Base-by-base conservation (phyloP, 2,113 vertebrate species). In the Aphelocoma coerulescens region DNA sequence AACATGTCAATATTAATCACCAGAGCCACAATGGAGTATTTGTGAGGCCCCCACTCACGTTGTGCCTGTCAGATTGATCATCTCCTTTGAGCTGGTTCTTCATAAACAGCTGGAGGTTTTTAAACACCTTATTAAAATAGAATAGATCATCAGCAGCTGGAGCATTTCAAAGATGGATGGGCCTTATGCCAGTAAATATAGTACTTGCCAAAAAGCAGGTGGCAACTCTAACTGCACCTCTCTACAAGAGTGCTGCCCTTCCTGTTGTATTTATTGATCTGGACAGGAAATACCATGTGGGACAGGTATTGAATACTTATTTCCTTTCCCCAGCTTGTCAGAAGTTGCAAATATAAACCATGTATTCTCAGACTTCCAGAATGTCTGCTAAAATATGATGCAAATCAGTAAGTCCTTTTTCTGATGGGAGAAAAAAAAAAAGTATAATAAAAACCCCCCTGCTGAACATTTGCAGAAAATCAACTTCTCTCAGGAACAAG, bases 101-200 rank as follows among this genome's bases (percentile, higher is more conserved):
- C 98, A 98, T 13, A 88, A 99, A 98, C 91, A 98, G 94, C 85
- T 98, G 97, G 77, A 98, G 96, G 96, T 96, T 98, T 97, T 98
- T 98, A 97, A 98, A 98, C 92, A 98, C 98, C 98, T 99, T 96
- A 92, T 97, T 83, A 79, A 81, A 96, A 84, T 11, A 85, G 88
- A 95, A 82, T 46, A 88, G 91, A 94, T 86, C 92, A 85, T 0
- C 89, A 91, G 85, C 96, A 96, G 95, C 96, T 94, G 95, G 88
- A 91, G 88, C 37, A 16, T 86, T 84, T 91, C 73, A 43, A 18
- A 94, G 80, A 92, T 39, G 65, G 65, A 49, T 19, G 41, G 95
- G 95, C 76, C 89, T 65, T 33, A 6, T 57, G 92, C 95, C 95
- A 95, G 86, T 20, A 73, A 96, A 96, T 92, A 39, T 1, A 66